Base-by-base conservation (phyloP, 2,888 invertebrate genomes). In the Zhuqinia jingwanae region DNA sequence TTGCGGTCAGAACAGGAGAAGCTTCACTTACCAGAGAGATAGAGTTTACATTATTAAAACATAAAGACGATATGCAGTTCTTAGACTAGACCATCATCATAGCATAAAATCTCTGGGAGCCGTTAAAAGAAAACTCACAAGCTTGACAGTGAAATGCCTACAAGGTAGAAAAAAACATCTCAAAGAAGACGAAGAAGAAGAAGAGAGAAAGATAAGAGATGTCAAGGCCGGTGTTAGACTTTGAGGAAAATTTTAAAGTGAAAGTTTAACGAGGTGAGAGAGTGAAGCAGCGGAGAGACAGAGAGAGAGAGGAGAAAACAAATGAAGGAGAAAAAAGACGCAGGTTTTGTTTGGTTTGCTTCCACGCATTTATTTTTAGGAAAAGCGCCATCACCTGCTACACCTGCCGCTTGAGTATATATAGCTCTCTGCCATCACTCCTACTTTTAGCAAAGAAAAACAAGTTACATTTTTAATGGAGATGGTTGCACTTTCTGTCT, bases 191-290 rank as follows among this genome's bases (percentile, higher is more conserved):
- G n/a, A n/a, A 36, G 8, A 36, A 36, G 36, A 3, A 36, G 3
- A 36, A 36, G 11, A 13, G 15, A 60, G 13, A 56, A 36, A 53
- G 76, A 76, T 56, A n/a, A n/a, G n/a, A 17, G 15, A 56, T 56
- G 76, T 76, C 76, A 76, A 76, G 76, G 76, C 27, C 76, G 53
- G 76, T 65, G 42, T n/a, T n/a, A 15, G 17, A 65, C n/a, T 65
- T 17, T 13, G 2, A 42, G 20, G 42, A 65, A 36, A 65, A 13
- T 8, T 60, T 65, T 65, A 25, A 65, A 65, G 36, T 65, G 42
- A 65, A 65, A 65, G 63, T 42, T 17, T 42, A 65, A 36, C 42
- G 30, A 63, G 63, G n/a, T 65, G n/a, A 11, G 36, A 8, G 36
- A 36, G 36, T 36, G 36, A 36, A 36, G 8, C 36, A n/a, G n/a